Evolutionary conservation across 2,797 vertebrate species (phyloP), one percentile per base, ranked within the genome.

Genomic region (Dendrocincla fuliginosa): DNA sequence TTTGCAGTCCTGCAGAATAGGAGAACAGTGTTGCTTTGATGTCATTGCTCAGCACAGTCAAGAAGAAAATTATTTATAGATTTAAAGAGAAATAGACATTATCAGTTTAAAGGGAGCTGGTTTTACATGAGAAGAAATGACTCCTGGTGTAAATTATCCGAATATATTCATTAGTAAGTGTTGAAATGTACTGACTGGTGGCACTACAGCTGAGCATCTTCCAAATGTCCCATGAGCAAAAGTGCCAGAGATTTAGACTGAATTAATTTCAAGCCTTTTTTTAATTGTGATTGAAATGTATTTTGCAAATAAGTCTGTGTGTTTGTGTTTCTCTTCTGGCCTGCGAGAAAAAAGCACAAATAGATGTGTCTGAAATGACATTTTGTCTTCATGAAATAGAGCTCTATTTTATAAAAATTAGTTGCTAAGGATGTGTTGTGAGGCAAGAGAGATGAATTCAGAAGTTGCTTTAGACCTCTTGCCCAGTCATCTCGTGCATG

Each of bases 401-500:
- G 47, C 33, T 77, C 80, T 50, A 50, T 28, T 44, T 73, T 42
- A 22, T 57, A 44, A 52, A 75, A 68, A 64, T 74, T 23, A 35
- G 42, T 50, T 71, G 56, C 35, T 65, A 22, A 41, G 57, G 13
- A 27, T 64, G 23, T 60, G 11, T 33, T 41, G 12, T 19, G 22
- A 76, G n/a, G 44, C 4, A 17, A 65, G 50, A 63, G 19, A 49
- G 61, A 16, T 4, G 2, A 76, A 82, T 64, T 53, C 32, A 39
- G 28, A 75, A 39, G 33, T 13, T 61, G 16, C 13, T 91, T 81
- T 49, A 60, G 61, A 42, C 46, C 7, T 87, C 60, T 64, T 0
- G 0, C 5, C 2, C 14, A 55, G 57, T 67, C 3, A 3, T 35
- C 55, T 69, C 3, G 1, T 60, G 16, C 0, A 0, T 37, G 13